Evolutionary conservation across 2,888 invertebrate genomes (phyloP), one percentile per base, ranked within the genome.

Genomic region (Acanthococcus lagerstroemiae): DNA sequence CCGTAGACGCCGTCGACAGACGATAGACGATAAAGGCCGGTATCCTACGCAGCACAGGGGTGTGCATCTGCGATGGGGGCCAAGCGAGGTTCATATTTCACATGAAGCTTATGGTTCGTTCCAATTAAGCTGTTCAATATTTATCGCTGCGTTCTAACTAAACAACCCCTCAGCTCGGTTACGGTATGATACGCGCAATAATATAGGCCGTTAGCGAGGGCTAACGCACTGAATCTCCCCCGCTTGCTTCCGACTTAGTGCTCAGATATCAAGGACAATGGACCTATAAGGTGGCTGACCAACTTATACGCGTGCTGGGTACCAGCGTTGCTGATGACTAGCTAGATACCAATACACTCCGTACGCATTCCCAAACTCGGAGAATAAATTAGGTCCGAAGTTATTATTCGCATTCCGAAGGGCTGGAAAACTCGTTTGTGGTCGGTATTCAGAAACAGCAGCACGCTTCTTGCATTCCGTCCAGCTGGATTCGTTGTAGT

Each of bases 91-190:
- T 58, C 58, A 58, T 58, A 58, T 58, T 58, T 58, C 58, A 58
- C 58, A 58, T 58, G 46, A 58, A 58, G 58, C 58, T 58, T 58
- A 58, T 58, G 58, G 58, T 58, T 58, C 58, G 46, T 58, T 58
- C 45, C 58, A 45, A 58, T 58, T 58, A 58, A 58, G 58, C 58
- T 46, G 58, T 58, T 58, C 58, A 58, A 58, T 58, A 58, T 58
- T 58, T 58, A 58, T 58, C 46, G 58, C 58, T 58, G 12, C 37
- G 12, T 15, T 37, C 26, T 58, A 58, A 46, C 58, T 24, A 58
- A 58, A 58, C 58, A 58, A 58, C 48, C 58, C 58, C 58, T 25
- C n/a, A 44, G 46, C 25, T 24, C 45, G 58, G 58, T 58, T 15
- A 15, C 15, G n/a, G 37, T 3, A 37, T 37, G 37, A 37, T 37